Evolutionary conservation across 1,140 invertebrate species (phyloP), one percentile per base, ranked within the genome.

Genomic region (Drosophila paulistorum): DNA sequence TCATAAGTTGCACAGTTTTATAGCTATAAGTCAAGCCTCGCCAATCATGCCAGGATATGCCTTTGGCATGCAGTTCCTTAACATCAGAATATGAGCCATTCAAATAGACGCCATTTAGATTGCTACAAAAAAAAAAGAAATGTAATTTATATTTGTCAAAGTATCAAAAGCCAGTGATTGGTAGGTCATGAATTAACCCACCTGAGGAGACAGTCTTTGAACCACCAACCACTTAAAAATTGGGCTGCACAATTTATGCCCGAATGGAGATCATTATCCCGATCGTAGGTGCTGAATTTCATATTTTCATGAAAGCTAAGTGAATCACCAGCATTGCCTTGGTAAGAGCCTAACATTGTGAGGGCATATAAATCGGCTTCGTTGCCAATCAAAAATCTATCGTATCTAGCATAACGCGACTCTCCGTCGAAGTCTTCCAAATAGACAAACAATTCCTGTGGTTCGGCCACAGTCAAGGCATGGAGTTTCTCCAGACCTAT

Each of bases 241-340:
- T 70, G 41, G 4, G 66, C 62, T 1, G 74, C 74, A 65, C 74
- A 77, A 62, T 77, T 74, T 3, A 7, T n/a, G 0, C 48, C 5
- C 14, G 65, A 59, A 7, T 70, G 69, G 5, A 30, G 6, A 14
- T 77, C 74, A 11, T 77, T 65, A 23, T 77, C 74, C 14, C 66
- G 62, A 42, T 77, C 74, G 33, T 20, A 77, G 42, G 74, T 77
- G 51, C 71, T 74, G 30, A 77, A 77, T 54, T 77, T 77, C 71
- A 74, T 74, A 45, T 77, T 42, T 62, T 74, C 48, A 7, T 77
- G 66, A 42, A 70, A 70, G 0, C 71, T 14, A 1, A 77, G 30
- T 3, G 62, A 58, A 59, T 77, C 74, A 0, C 74, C 74, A 0
- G 74, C 74, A 2, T 17, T 74, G 20, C 74, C 71, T 0, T 26